Conservation (phyloP, 2,113 vertebrate genomes). For the Lophura nycthemera region DNA sequence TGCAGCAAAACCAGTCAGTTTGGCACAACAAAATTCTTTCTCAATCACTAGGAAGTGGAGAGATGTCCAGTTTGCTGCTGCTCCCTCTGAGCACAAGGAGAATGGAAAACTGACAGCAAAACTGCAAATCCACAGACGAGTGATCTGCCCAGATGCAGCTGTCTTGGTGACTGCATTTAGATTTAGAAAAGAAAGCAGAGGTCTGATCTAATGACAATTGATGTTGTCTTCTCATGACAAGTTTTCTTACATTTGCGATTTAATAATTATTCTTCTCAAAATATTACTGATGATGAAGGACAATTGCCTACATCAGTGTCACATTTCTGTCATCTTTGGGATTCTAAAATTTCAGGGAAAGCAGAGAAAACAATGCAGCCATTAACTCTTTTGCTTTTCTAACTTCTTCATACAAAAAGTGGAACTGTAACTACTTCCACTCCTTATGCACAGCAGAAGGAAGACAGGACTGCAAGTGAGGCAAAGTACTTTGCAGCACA, state of each 20-base stretch:
- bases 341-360: not conserved
- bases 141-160: conserved; percentile 42
- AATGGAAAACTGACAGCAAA: conserved; percentile 32
- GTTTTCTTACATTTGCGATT: conserved; percentile 9
- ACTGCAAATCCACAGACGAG: not conserved
- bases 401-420: not conserved
- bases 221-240: conserved; percentile 50
- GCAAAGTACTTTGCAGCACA: not conserved
- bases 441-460: not conserved
- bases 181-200: conserved; percentile 18
- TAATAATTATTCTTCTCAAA: conserved; percentile 9
- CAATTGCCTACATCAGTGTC: not conserved
- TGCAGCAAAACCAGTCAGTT: not conserved
- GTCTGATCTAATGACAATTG: conserved; percentile 9
- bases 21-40: not conserved
- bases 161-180: conserved; percentile 33
- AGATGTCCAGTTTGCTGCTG: conserved; percentile 2
- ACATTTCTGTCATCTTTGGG: not conserved
- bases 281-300: not conserved
- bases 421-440: not conserved
- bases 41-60: not conserved
- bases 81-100: not conserved
- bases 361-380: not conserved
- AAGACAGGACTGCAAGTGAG: not conserved
- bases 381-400: not conserved